These are phyloP conservation scores for Thymelicus acteon DNA, from an alignment of 2,888 invertebrate genomes.

Conservation along the genomic window DNA sequence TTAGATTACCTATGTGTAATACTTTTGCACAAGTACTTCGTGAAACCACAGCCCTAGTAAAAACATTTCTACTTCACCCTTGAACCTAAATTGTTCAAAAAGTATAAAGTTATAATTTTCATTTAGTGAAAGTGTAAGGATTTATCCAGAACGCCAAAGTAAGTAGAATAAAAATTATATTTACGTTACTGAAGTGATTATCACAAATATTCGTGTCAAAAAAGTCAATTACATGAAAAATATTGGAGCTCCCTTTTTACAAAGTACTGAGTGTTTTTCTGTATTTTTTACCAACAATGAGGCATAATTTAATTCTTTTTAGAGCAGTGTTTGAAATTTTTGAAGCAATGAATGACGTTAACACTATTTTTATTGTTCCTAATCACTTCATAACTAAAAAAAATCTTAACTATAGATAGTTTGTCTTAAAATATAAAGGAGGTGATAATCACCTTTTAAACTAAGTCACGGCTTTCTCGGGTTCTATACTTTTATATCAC, in stretches of 20 bases:
- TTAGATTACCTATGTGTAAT: no score
- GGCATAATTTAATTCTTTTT: no score
- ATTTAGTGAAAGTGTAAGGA: neutral
- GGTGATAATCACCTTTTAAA: constrained; percentile 40
- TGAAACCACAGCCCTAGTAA: neutral
- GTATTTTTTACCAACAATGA: no score
- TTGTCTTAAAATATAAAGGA: constrained; percentile 17
- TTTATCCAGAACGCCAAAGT: neutral
- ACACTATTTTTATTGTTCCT: constrained; percentile 8
- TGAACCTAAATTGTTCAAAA: neutral
- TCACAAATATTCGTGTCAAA: neutral
- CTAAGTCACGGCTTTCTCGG: constrained; percentile 36
- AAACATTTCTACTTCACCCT: no score
- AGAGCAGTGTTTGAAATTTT: no score
- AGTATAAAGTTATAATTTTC: neutral
- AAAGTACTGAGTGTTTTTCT: no score
- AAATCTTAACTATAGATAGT: constrained; percentile 7
- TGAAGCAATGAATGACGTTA: no score
- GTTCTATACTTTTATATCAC: constrained; percentile 17
- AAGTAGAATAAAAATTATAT: neutral
- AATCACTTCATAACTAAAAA: constrained; percentile 18
- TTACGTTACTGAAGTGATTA: neutral
- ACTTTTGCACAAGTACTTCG: neutral
- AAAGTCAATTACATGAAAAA: neutral
- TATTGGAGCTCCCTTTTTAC: no score